phyloP scores from a whole-genome alignment of 1,140 invertebrate genomes.

The Yoshiicerus persimilis region DNA sequence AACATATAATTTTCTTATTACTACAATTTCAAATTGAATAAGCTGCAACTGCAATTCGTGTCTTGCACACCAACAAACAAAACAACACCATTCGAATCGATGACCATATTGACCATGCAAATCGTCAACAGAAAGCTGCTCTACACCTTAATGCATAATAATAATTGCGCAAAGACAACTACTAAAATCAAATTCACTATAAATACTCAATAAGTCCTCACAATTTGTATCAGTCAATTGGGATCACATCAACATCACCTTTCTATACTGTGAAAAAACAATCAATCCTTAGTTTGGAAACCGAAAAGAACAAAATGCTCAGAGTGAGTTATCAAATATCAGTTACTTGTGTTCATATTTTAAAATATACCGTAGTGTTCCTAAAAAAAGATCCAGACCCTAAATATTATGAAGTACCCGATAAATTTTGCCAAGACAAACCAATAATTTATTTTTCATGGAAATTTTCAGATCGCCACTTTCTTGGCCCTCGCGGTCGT shows the following conservation, averaged over 20 bases:
- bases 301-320: not conserved
- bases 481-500: not conserved
- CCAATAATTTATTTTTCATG: not conserved
- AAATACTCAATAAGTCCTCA: not conserved
- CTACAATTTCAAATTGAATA: not conserved
- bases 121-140: not conserved
- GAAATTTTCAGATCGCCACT: not conserved
- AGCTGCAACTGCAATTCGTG: not conserved
- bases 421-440: too few relatives aligned
- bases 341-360: too few relatives aligned
- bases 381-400: too few relatives aligned
- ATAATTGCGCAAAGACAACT: not conserved
- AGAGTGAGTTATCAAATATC: not conserved
- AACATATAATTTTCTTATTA: not conserved
- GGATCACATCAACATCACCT: too few relatives aligned
- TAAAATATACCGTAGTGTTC: too few relatives aligned
- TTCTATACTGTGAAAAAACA: too few relatives aligned
- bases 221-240: not conserved
- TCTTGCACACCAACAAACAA: not conserved
- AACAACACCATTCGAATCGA: not conserved
- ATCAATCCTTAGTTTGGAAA: not conserved
- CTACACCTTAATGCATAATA: not conserved
- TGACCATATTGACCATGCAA: not conserved
- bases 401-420: too few relatives aligned
- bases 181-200: not conserved